Conservation (phyloP, 2,113 vertebrate species). For the Cryptoleucopteryx plumbea region DNA sequence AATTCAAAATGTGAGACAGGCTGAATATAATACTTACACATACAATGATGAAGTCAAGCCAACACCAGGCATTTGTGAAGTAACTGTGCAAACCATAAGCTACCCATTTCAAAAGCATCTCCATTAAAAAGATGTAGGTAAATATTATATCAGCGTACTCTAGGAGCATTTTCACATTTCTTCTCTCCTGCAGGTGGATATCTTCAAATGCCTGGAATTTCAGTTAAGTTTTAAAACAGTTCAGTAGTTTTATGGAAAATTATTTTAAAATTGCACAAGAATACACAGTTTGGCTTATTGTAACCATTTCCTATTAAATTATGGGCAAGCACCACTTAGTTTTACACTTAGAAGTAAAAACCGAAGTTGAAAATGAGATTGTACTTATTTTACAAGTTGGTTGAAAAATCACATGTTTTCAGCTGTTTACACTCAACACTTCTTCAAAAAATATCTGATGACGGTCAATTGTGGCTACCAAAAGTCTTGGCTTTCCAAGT, state of each 20-base stretch:
- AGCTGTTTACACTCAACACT: neutral
- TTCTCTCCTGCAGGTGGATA: slow-evolving; percentile 76
- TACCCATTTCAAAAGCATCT: slow-evolving; percentile 94
- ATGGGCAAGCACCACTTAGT: neutral
- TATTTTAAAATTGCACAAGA: neutral
- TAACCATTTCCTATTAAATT: neutral
- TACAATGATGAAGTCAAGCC: slow-evolving; percentile 94
- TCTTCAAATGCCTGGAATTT: slow-evolving; percentile 90
- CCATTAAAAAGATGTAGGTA: slow-evolving; percentile 89
- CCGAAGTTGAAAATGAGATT: neutral
- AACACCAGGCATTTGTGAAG: slow-evolving; percentile 96
- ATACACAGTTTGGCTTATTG: neutral
- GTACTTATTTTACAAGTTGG: neutral
- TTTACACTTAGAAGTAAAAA: neutral
- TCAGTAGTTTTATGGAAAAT: neutral
- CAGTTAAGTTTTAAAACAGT: neutral
- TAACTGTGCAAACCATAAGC: slow-evolving; percentile 93
- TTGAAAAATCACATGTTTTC: neutral
- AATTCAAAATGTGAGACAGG: neutral
- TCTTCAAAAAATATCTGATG: neutral
- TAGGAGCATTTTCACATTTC: slow-evolving; percentile 75
- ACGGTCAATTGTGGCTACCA: neutral
- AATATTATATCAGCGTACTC: slow-evolving; percentile 87
- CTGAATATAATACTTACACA: slow-evolving; percentile 69
- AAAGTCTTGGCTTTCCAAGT: neutral